Evolutionary conservation across 1,140 invertebrate genomes (phyloP).

Genomic region (Argopecten irradians): DNA sequence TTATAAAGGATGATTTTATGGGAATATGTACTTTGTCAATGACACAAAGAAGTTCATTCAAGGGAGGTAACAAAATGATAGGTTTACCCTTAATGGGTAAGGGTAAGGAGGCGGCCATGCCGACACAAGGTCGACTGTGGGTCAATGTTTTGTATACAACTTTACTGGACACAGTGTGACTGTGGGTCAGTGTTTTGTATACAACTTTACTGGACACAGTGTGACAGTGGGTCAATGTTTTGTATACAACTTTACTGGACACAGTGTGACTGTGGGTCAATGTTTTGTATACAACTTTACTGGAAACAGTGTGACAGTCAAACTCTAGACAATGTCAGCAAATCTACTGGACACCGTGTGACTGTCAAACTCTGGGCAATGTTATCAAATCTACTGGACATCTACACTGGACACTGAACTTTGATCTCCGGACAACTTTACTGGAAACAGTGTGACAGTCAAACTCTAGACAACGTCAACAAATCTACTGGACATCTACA

Average conservation of each 20-base stretch:
- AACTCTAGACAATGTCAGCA: too few relatives aligned
- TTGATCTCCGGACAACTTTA: background rate
- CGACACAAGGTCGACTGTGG: conserved; percentile 65
- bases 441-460: background rate
- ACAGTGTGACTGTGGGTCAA: too few relatives aligned
- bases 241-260: too few relatives aligned
- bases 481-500: too few relatives aligned
- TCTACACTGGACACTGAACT: too few relatives aligned
- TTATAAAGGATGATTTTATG: conserved; percentile 63
- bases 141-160: conserved; percentile 65
- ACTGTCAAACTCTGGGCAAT: too few relatives aligned
- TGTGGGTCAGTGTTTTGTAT: background rate
- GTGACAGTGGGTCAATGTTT: background rate
- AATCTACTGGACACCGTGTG: too few relatives aligned
- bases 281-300: background rate
- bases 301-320: background rate
- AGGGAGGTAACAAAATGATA: conserved; percentile 64
- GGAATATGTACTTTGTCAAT: conserved; percentile 66
- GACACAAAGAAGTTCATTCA: conserved; percentile 62
- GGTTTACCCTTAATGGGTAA: conserved; percentile 58
- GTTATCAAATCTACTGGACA: too few relatives aligned
- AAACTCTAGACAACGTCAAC: background rate
- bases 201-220: background rate
- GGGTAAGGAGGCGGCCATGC: conserved; percentile 51
- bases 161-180: conserved; percentile 59